phyloP scores from a whole-genome alignment of 2,113 vertebrate species.

The Arenaria interpres region DNA sequence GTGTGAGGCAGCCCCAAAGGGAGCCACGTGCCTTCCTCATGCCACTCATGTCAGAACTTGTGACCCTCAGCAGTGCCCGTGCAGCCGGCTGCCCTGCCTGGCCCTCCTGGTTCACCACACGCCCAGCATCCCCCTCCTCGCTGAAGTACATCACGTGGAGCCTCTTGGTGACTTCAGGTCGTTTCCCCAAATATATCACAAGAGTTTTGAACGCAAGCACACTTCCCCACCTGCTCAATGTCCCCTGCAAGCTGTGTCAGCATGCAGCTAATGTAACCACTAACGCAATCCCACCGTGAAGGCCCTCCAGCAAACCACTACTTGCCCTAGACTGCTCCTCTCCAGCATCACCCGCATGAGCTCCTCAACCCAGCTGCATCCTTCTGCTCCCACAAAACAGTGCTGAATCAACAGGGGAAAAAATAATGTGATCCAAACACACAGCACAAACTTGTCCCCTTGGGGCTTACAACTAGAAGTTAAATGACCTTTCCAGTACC shows the following conservation, averaged over 20 bases:
- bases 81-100: background rate
- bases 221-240: fast-evolving
- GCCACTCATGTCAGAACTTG: fast-evolving
- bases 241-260: background rate
- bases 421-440: background rate
- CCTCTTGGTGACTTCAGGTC: background rate
- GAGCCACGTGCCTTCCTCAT: fast-evolving
- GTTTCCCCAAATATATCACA: background rate
- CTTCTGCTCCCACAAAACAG: background rate
- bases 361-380: background rate
- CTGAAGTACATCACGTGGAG: fast-evolving
- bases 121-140: background rate
- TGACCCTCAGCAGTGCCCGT: fast-evolving
- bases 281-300: fast-evolving
- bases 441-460: background rate
- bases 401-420: background rate
- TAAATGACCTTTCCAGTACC: background rate
- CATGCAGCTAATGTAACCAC: background rate
- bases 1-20: fast-evolving
- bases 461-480: background rate
- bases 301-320: background rate
- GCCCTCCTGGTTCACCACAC: fast-evolving
- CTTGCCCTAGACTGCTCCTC: background rate
- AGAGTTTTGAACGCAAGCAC: background rate
- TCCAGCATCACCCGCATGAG: background rate